These are phyloP conservation scores for Zaprionus bogoriensis DNA, from an alignment of 2,888 invertebrate genomes.

Conservation along the genomic window DNA sequence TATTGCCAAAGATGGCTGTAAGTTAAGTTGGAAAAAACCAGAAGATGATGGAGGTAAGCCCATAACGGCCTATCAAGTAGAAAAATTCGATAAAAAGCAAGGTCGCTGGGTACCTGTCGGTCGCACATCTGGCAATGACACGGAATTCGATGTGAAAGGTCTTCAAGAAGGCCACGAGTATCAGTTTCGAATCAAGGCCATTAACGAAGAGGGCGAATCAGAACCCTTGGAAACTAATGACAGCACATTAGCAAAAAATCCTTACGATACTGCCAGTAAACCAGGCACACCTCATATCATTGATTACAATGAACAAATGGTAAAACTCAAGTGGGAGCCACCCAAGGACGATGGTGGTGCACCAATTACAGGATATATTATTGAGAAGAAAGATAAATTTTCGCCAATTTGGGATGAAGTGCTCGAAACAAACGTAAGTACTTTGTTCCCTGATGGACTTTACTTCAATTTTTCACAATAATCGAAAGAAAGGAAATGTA, in stretches of 20 bases:
- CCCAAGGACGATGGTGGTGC: conserved; percentile 98
- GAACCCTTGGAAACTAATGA: conserved; percentile 96
- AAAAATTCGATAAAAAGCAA: conserved; percentile 95
- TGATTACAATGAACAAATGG: conserved; percentile 95
- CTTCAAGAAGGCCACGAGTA: conserved; percentile 96
- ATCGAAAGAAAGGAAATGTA: too few relatives aligned
- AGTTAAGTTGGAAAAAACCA: conserved; percentile 96
- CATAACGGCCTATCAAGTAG: conserved; percentile 95
- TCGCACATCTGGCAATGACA: conserved; percentile 90
- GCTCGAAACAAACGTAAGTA: conserved; percentile 86
- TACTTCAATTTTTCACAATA: too few relatives aligned
- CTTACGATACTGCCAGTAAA: conserved; percentile 93
- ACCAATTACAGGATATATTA: conserved; percentile 97
- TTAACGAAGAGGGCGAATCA: conserved; percentile 97
- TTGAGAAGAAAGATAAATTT: conserved; percentile 94
- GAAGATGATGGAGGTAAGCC: conserved; percentile 98
- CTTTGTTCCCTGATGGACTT: too few relatives aligned
- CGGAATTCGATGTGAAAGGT: conserved; percentile 93
- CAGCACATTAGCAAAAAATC: conserved; percentile 96
- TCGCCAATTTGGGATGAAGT: conserved; percentile 94
- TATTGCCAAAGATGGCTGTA: conserved; percentile 94
- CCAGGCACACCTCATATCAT: conserved; percentile 93
- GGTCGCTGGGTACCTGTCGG: conserved; percentile 97
- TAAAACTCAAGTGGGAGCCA: conserved; percentile 95
- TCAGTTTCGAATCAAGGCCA: conserved; percentile 95